Percentiles rank a stretch among this genome's conserved stretches.
phyloP scores from a whole-genome alignment of 1,140 invertebrate genomes.

The Protaetia brevitarsis region DNA sequence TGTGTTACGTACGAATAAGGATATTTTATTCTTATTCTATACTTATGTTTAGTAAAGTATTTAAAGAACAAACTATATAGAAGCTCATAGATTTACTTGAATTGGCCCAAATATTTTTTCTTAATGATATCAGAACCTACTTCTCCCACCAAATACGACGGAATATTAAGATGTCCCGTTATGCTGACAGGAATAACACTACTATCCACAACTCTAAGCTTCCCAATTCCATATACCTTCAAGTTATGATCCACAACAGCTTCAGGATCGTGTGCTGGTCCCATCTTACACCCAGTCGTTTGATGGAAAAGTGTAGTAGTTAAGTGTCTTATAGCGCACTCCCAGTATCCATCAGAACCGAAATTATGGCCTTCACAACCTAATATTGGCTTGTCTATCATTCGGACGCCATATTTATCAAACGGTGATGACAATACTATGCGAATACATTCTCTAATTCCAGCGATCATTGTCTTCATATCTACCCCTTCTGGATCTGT shows the following conservation, averaged over 20 bases:
- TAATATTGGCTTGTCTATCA: conserved; percentile 47
- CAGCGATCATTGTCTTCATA: conserved; percentile 42
- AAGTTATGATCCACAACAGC: conserved; percentile 58
- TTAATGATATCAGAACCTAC: conserved; percentile 80
- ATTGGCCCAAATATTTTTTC: conserved; percentile 48
- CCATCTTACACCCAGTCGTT: conserved; percentile 61
- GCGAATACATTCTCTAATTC: conserved; percentile 35
- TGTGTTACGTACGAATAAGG: too few relatives aligned
- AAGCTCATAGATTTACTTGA: too few relatives aligned
- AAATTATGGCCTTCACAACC: conserved; percentile 46
- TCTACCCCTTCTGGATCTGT: conserved; percentile 49
- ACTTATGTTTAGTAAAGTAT: too few relatives aligned
- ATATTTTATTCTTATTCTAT: too few relatives aligned
- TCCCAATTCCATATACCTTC: conserved; percentile 48
- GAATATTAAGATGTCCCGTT: conserved; percentile 67
- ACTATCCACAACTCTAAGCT: conserved; percentile 67
- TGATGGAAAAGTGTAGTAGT: conserved; percentile 49
- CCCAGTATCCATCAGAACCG: conserved; percentile 54
- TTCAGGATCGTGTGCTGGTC: conserved; percentile 49
- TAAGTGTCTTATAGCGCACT: conserved; percentile 49
- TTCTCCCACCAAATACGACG: conserved; percentile 80
- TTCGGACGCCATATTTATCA: conserved; percentile 41
- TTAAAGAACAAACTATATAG: too few relatives aligned
- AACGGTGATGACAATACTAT: conserved; percentile 35
- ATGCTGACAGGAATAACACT: conserved; percentile 69